Evolutionary conservation across 1,140 invertebrate species (phyloP), one percentile per base, ranked within the genome.

Genomic region (Drosophila kikkawai): DNA sequence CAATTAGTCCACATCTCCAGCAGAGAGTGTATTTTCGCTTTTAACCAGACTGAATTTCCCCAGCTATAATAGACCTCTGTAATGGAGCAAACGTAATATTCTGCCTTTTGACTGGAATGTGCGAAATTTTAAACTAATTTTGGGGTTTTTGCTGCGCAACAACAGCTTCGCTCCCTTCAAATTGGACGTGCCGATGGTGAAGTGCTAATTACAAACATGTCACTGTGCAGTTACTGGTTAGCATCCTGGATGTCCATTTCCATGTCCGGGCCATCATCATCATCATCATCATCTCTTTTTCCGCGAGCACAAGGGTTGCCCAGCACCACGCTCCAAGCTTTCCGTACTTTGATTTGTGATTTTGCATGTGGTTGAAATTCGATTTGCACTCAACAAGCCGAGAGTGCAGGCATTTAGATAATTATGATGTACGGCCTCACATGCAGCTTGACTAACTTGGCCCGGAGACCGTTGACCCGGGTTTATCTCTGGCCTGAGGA

Each of bases 141-240:
- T 63, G 71, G 60, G 55, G 65, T 66, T 71, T 78, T 78, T 34
- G 77, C 34, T 57, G 50, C 39, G 48, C 57, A 66, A 42, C 61
- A 47, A 51, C 39, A 77, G 42, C 57, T 12, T 42, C 1, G 29
- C 29, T 41, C 29, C 17, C 67, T 42, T 71, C 44, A 48, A 59
- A 47, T 50, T 47, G 42, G 42, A 29, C 41, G 50, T 56, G 45
- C 61, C 56, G 53, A 58, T 79, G 66, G 41, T 56, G 80, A 71
- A 59, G 60, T 61, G 64, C 83, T 87, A 87, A 87, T 87, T 87
- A 88, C 84, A 88, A 87, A 87, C 77, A 83, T 87, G 84, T 88
- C 83, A 82, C 71, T 63, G 67, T 47, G 53, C 41, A 47, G 48
- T 34, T 53, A 29, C 26, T 8, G 32, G 47, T 41, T 36, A 37